phyloP scores from a whole-genome alignment of 2,888 invertebrate species.

The Plagodis dolabraria region DNA sequence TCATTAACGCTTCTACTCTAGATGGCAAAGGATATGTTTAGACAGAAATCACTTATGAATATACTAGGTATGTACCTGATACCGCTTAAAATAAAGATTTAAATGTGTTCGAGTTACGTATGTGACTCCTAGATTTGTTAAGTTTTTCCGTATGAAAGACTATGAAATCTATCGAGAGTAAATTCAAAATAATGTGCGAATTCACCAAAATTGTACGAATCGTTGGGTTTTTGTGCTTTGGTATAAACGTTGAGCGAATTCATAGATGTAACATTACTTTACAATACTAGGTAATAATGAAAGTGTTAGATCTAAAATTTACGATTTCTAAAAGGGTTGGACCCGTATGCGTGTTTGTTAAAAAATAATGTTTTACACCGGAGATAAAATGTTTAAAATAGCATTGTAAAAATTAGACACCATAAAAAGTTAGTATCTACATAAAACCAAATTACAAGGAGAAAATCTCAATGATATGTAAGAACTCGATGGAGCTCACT shows the following conservation, averaged over 20 bases:
- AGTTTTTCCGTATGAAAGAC: constrained; percentile 83
- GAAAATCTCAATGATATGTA: constrained; percentile 84
- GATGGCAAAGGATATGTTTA: constrained; percentile 68
- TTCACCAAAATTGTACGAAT: constrained; percentile 77
- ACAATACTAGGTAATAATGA: constrained; percentile 70
- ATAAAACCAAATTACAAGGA: constrained; percentile 76
- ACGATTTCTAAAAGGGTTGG: constrained; percentile 82
- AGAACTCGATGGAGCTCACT: constrained; percentile 80
- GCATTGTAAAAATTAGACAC: constrained; percentile 68
- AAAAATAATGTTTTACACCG: constrained; percentile 57
- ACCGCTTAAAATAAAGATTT: constrained; percentile 40
- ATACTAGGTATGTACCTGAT: constrained; percentile 27
- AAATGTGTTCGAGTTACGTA: constrained; percentile 46
- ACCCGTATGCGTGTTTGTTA: constrained; percentile 82
- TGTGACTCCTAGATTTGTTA: constrained; percentile 71
- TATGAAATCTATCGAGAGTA: constrained; percentile 79
- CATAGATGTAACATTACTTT: constrained; percentile 75
- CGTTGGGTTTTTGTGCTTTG: constrained; percentile 85
- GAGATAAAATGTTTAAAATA: constrained; percentile 63
- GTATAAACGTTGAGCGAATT: constrained; percentile 84
- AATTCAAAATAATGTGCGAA: constrained; percentile 62
- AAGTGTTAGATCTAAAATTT: constrained; percentile 79
- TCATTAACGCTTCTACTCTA: constrained; percentile 51
- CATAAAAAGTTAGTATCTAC: constrained; percentile 53
- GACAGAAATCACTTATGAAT: constrained; percentile 25